Conservation (phyloP, 1,140 invertebrate species). For the Monochamus saltuarius region DNA sequence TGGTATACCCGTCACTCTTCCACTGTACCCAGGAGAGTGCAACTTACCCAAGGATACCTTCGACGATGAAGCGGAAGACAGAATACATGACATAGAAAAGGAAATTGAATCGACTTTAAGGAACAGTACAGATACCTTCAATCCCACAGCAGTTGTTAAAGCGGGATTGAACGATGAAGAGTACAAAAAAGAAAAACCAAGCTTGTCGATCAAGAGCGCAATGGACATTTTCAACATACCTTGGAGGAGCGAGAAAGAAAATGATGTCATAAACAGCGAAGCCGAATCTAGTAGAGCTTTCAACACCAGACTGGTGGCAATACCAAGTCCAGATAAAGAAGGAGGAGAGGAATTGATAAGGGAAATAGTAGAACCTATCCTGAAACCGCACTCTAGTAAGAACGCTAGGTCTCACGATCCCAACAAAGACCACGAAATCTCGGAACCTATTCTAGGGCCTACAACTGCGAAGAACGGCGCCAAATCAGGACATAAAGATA, state of each 20-base stretch:
- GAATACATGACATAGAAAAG: conserved; percentile 27
- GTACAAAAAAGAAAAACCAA: conserved; percentile 13
- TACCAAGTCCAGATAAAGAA: conserved; percentile 42
- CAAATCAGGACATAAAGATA: not conserved
- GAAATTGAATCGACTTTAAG: conserved; percentile 4
- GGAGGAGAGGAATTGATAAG: conserved; percentile 23
- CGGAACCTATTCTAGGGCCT: conserved; percentile 69
- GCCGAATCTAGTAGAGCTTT: conserved; percentile 62
- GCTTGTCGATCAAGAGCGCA: conserved; percentile 50
- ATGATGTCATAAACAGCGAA: conserved; percentile 54
- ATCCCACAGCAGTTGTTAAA: conserved; percentile 49
- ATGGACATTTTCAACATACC: conserved; percentile 53
- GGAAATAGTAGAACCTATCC: conserved; percentile 56
- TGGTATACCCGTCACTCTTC: conserved; percentile 68
- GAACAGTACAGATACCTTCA: conserved; percentile 30
- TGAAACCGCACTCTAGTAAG: conserved; percentile 53
- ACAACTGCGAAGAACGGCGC: conserved; percentile 54
- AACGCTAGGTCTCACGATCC: conserved; percentile 54
- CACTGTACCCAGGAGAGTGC: conserved; percentile 76
- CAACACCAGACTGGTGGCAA: conserved; percentile 55
- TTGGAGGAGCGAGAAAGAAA: conserved; percentile 55
- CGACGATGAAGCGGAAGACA: conserved; percentile 31
- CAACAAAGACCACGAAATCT: conserved; percentile 60
- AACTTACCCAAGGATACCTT: conserved; percentile 53
- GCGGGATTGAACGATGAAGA: conserved; percentile 44